phyloP scores from a whole-genome alignment of 1,140 invertebrate species.

The Drosophila pachea region DNA sequence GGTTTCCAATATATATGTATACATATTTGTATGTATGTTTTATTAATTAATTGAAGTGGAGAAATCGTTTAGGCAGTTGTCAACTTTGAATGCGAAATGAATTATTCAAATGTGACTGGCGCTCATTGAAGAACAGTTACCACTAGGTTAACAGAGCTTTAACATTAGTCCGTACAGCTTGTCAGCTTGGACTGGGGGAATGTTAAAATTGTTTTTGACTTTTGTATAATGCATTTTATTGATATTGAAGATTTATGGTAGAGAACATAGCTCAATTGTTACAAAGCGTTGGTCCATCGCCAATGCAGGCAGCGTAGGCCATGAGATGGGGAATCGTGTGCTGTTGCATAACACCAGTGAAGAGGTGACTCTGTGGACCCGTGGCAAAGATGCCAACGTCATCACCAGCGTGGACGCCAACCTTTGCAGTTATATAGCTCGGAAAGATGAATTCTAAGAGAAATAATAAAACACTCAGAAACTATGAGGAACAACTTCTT shows the following conservation, averaged over 20 bases:
- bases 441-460: conserved; percentile 76
- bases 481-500: no score
- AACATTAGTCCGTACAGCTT: not conserved
- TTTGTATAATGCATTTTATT: not conserved
- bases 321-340: conserved; percentile 87
- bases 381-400: conserved; percentile 84
- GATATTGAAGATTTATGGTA: not conserved
- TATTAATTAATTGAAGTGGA: conserved; percentile 22
- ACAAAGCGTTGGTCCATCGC: conserved; percentile 64
- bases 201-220: not conserved
- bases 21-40: not conserved
- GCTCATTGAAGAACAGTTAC: conserved; percentile 7
- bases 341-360: conserved; percentile 88
- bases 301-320: conserved; percentile 83
- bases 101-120: not conserved
- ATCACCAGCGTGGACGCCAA: conserved; percentile 84
- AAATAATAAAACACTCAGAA: not conserved
- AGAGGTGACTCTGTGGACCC: conserved; percentile 83
- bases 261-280: conserved; percentile 12
- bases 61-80: conserved; percentile 20
- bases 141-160: not conserved
- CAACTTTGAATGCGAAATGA: conserved; percentile 20
- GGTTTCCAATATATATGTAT: conserved; percentile 31
- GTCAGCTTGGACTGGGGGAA: not conserved
- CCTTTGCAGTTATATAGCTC: conserved; percentile 75